Evolutionary conservation across 2,888 invertebrate genomes (phyloP).

Genomic region (Halictus quadricinctus): DNA sequence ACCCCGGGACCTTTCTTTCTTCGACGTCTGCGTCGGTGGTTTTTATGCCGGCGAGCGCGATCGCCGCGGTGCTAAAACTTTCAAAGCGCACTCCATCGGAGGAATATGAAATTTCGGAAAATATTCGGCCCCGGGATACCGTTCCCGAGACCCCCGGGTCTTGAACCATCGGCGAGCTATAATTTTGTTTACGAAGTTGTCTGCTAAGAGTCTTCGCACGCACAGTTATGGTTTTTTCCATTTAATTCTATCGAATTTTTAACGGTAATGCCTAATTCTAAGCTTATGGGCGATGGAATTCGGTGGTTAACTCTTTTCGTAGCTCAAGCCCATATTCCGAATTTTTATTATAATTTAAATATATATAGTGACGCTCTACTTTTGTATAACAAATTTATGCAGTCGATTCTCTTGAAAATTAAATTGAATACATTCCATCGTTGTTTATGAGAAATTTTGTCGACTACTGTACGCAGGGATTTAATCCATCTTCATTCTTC

Average conservation of each 20-base stretch:
- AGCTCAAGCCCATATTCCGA: too few species aligned
- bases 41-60: conserved; percentile 31
- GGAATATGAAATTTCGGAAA: conserved; percentile 3
- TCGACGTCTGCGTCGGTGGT: conserved; percentile 40
- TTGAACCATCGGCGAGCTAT: background rate
- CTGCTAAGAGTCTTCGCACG: background rate
- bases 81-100: background rate
- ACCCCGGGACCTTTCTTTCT: conserved; percentile 40
- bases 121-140: background rate
- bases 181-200: background rate
- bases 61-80: conserved; percentile 14
- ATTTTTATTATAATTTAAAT: too few species aligned
- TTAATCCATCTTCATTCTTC: too few species aligned
- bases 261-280: too few species aligned
- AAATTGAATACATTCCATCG: too few species aligned
- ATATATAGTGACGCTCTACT: too few species aligned
- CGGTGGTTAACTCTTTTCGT: too few species aligned
- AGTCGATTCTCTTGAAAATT: too few species aligned
- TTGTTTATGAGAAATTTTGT: too few species aligned
- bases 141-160: background rate
- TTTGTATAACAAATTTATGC: too few species aligned
- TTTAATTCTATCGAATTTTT: background rate
- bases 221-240: background rate
- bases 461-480: too few species aligned
- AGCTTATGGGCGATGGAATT: too few species aligned